A percentile compares a stretch with the other conserved stretches of the same genome.
phyloP scores from a whole-genome alignment of 2,797 vertebrate species.

The Tokudaia muenninki region DNA sequence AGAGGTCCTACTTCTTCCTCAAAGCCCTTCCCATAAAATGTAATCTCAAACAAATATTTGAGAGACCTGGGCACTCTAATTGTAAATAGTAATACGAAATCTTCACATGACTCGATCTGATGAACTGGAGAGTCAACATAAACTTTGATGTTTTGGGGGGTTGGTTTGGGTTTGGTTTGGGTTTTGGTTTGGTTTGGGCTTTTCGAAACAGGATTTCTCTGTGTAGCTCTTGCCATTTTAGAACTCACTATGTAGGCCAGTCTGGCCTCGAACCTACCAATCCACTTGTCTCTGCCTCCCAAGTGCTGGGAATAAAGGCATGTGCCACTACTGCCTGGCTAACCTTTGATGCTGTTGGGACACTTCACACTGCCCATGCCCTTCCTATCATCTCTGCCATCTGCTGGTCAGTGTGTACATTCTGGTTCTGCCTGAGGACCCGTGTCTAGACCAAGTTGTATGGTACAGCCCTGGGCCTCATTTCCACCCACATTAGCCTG shows the following conservation, averaged over 20 bases:
- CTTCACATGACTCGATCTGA: conserved; percentile 30
- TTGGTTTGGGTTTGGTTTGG: too few species aligned
- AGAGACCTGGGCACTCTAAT: neutral
- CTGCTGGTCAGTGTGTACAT: neutral
- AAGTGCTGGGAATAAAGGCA: neutral
- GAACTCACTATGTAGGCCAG: neutral
- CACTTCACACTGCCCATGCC: neutral
- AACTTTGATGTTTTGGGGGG: neutral
- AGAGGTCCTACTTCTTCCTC: neutral
- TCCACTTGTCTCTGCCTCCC: neutral
- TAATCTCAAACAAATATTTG: neutral
- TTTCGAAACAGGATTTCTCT: neutral
- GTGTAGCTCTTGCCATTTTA: neutral
- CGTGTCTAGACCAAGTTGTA: neutral
- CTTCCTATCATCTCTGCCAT: neutral
- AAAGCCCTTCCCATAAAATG: neutral
- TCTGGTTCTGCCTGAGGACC: neutral
- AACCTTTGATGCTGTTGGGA: neutral
- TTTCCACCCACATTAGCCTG: neutral
- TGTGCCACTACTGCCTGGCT: neutral
- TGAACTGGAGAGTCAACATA: neutral
- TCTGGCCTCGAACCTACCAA: neutral
- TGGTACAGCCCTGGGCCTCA: conserved; percentile 36
- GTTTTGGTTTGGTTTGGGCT: neutral
- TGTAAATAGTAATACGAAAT: conserved; percentile 32